phyloP scores from a whole-genome alignment of 2,113 vertebrate species.

The Protobothrops flavoviridis region DNA sequence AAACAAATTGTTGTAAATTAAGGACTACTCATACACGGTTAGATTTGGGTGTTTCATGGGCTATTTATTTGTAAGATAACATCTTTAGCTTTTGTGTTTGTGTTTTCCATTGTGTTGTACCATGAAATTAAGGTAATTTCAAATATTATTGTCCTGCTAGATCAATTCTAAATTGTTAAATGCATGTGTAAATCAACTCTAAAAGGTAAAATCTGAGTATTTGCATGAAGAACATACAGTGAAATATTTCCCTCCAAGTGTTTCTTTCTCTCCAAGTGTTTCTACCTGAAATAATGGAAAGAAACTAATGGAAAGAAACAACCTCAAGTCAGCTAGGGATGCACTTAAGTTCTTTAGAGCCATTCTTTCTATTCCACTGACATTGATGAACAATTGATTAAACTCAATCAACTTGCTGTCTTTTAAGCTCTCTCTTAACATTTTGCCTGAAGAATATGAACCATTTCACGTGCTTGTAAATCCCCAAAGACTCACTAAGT shows the following conservation, averaged over 20 bases:
- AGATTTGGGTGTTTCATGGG: neutral
- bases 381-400: neutral
- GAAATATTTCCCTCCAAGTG: neutral
- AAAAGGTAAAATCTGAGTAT: neutral
- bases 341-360: neutral
- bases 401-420: neutral
- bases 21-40: neutral
- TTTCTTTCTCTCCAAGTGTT: neutral
- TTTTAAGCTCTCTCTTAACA: neutral
- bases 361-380: neutral
- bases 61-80: neutral
- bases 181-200: neutral
- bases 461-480: conserved; percentile 25
- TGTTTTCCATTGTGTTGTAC: neutral
- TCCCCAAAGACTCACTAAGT: conserved; percentile 48
- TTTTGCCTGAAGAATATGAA: conserved; percentile 37
- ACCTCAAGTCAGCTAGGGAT: neutral
- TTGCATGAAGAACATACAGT: neutral
- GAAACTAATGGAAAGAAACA: neutral
- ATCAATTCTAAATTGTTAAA: neutral
- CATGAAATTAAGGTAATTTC: neutral
- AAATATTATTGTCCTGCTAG: neutral
- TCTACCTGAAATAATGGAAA: neutral
- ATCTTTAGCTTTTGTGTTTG: neutral
- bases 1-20: neutral